Evolutionary conservation across 2,113 vertebrate species (phyloP).

Genomic region (Micronycteris hirsuta): DNA sequence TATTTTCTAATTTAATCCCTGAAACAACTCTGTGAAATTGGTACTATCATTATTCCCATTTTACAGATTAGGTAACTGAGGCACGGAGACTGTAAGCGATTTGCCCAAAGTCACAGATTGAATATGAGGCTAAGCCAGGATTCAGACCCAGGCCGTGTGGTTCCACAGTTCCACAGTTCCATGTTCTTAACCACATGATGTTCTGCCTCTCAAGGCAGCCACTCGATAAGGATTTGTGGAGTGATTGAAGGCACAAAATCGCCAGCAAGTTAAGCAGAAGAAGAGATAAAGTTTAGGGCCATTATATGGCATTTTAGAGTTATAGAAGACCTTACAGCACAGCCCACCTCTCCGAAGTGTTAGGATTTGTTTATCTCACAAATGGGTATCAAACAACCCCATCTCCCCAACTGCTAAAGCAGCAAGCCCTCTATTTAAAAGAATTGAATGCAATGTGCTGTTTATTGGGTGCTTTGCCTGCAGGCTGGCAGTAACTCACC

Average conservation of each 20-base stretch:
- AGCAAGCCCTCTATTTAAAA: not conserved
- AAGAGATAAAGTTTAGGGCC: not conserved
- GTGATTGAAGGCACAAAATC: not conserved
- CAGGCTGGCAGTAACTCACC: constrained; percentile 19
- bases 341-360: not conserved
- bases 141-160: not conserved
- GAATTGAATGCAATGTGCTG: not conserved
- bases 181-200: not conserved
- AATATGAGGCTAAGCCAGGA: not conserved
- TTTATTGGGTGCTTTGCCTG: constrained; percentile 19
- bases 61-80: not conserved
- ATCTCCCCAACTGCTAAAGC: not conserved
- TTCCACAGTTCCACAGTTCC: not conserved
- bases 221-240: not conserved
- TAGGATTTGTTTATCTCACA: not conserved
- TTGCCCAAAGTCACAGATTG: not conserved
- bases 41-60: not conserved
- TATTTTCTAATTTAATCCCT: not conserved
- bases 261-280: not conserved
- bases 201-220: not conserved
- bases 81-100: not conserved
- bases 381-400: not conserved
- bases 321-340: not conserved
- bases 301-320: not conserved
- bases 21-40: not conserved